These are phyloP conservation scores for Micrasema minimum DNA, from an alignment of 1,140 invertebrate genomes.

Conservation along the genomic window DNA sequence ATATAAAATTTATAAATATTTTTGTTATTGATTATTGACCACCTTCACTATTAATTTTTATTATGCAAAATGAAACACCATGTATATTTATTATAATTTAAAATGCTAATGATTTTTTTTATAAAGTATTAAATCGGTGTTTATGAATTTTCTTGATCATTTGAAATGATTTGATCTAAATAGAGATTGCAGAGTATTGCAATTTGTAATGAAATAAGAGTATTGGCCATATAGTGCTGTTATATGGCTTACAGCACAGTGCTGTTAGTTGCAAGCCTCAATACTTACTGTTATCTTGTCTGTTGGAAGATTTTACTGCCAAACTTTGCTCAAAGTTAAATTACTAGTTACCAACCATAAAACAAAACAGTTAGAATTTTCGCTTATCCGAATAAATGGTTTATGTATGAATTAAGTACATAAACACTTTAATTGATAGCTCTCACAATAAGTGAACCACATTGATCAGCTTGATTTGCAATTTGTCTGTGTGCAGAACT, in stretches of 20 bases:
- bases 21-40: too few relatives aligned
- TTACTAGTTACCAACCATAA: slow-evolving; percentile 25
- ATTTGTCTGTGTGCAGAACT: background rate
- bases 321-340: slow-evolving; percentile 30
- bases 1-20: too few relatives aligned
- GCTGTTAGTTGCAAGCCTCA: slow-evolving; percentile 25
- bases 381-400: slow-evolving; percentile 19
- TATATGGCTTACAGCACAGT: slow-evolving; percentile 11
- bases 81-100: too few relatives aligned
- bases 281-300: slow-evolving; percentile 29
- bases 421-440: slow-evolving; percentile 16
- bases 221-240: slow-evolving; percentile 20
- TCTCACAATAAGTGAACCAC: slow-evolving; percentile 1
- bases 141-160: too few relatives aligned
- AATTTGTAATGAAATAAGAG: slow-evolving; percentile 20
- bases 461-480: background rate
- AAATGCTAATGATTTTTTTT: too few relatives aligned
- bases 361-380: slow-evolving; percentile 30
- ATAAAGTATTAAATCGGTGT: too few relatives aligned
- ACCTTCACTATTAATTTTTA: too few relatives aligned
- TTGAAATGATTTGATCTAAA: slow-evolving; percentile 18
- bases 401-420: slow-evolving; percentile 18
- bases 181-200: slow-evolving; percentile 11
- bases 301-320: slow-evolving; percentile 20
- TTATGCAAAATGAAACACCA: too few relatives aligned